phyloP scores from a whole-genome alignment of 2,113 vertebrate species.

The Scopus umbretta region DNA sequence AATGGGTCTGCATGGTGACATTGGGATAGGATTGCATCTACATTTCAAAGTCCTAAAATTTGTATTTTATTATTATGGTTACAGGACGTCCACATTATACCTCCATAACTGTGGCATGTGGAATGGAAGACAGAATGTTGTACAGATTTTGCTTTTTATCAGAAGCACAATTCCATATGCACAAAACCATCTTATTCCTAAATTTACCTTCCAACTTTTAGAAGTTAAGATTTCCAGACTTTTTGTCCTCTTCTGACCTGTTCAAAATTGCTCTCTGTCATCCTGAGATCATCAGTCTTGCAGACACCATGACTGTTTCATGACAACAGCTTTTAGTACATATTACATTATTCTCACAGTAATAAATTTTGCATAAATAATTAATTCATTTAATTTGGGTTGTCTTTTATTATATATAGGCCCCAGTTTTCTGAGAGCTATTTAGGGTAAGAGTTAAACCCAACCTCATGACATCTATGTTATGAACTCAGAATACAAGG shows the following conservation, averaged over 20 bases:
- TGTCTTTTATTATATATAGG: not conserved
- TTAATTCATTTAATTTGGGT: not conserved
- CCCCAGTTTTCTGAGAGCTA: not conserved
- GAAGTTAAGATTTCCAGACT: not conserved
- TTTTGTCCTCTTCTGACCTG: not conserved
- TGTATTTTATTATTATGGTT: not conserved
- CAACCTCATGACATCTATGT: not conserved
- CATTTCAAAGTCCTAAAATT: not conserved
- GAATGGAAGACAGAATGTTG: not conserved
- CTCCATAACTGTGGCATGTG: not conserved
- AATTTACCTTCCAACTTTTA: not conserved
- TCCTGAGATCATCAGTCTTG: not conserved
- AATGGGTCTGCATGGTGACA: not conserved
- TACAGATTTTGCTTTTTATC: not conserved
- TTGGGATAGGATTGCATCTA: not conserved
- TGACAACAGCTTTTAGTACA: not conserved
- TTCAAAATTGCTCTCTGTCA: not conserved
- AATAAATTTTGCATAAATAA: constrained; percentile 9
- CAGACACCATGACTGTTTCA: not conserved
- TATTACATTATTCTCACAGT: not conserved
- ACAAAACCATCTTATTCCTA: not conserved
- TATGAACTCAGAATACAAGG: not conserved
- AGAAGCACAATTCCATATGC: not conserved
- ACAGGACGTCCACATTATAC: not conserved
- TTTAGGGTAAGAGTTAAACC: not conserved